Percentiles rank a stretch among this genome's conserved stretches.
phyloP scores from a whole-genome alignment of 2,797 vertebrate genomes.

The Tokudaia tokunoshimensis region DNA sequence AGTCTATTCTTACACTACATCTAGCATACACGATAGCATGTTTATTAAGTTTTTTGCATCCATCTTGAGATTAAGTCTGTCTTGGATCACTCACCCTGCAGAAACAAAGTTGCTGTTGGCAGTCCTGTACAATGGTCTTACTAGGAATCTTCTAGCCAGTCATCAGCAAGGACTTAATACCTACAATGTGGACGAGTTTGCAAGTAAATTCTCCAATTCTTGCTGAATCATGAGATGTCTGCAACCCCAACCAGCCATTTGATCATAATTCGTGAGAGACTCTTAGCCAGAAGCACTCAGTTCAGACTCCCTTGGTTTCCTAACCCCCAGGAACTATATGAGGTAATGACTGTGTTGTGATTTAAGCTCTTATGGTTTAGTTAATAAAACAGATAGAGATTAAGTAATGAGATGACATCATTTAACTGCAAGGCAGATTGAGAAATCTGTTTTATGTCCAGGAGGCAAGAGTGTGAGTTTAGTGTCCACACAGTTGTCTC shows the following conservation, averaged over 20 bases:
- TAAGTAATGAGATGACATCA: not conserved
- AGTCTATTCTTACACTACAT: not conserved
- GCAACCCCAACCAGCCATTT: not conserved
- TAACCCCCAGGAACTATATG: not conserved
- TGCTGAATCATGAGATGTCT: not conserved
- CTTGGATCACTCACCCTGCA: not conserved
- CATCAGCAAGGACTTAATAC: not conserved
- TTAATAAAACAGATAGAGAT: not conserved
- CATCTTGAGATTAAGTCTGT: not conserved
- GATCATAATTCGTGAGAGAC: not conserved
- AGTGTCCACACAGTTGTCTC: not conserved
- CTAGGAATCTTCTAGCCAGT: not conserved
- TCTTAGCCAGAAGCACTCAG: not conserved
- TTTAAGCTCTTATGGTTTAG: not conserved
- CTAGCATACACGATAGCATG: not conserved
- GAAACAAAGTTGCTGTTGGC: not conserved
- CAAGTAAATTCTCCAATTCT: not conserved
- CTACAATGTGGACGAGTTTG: not conserved
- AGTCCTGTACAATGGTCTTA: not conserved
- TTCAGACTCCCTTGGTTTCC: not conserved
- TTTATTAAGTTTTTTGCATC: not conserved
- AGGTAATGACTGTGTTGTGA: not conserved
- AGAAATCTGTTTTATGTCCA: not conserved
- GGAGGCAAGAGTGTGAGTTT: not conserved
- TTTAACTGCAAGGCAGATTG: not conserved